Evolutionary conservation across 2,113 vertebrate genomes (phyloP).

Genomic region (Malurus cyaneus): DNA sequence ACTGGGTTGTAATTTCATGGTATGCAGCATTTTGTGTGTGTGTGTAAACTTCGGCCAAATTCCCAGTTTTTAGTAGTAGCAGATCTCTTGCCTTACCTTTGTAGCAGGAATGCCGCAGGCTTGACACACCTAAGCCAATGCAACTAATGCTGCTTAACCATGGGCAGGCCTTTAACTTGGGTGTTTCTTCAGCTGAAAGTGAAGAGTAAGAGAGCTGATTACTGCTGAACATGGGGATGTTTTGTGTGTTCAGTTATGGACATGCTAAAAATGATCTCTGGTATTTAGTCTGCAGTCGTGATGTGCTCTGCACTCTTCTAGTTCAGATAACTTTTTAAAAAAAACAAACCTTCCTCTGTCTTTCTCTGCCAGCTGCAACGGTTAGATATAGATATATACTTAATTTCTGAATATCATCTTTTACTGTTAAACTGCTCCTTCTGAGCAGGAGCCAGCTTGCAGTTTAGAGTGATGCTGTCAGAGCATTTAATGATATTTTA

Average conservation of each 20-base stretch:
- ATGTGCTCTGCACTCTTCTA: neutral
- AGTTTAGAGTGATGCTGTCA: neutral
- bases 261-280: neutral
- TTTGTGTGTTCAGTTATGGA: neutral
- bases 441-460: neutral
- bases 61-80: neutral
- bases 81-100: neutral
- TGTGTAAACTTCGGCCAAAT: neutral
- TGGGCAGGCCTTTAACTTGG: neutral
- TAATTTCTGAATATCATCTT: neutral
- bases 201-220: neutral
- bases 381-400: neutral
- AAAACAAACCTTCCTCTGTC: neutral
- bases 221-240: neutral
- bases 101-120: neutral
- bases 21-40: neutral
- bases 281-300: neutral
- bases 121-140: neutral
- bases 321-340: neutral
- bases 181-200: neutral
- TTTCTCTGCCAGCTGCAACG: neutral
- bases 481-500: neutral
- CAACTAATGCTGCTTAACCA: neutral
- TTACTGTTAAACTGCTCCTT: neutral
- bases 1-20: rapidly evolving